phyloP scores from a whole-genome alignment of 1,140 invertebrate genomes.

The Caenorhabditis latens region DNA sequence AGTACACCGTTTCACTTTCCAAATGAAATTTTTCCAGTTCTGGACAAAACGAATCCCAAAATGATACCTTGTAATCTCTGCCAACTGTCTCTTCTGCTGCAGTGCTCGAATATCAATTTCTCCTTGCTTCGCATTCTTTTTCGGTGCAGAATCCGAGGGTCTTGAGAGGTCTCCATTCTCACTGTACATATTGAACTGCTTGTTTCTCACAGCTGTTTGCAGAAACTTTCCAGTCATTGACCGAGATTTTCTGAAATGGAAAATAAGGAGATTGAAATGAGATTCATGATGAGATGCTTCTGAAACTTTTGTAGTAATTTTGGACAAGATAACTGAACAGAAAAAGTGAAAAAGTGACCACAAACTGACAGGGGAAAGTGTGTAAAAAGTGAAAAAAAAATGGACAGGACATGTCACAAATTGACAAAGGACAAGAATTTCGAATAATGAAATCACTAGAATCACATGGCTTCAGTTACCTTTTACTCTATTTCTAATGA shows the following conservation, averaged over 20 bases:
- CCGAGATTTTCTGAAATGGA: slow-evolving; percentile 64
- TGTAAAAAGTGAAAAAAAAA: slow-evolving; percentile 16
- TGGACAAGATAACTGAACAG: neutral
- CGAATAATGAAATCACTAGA: neutral
- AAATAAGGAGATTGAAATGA: neutral
- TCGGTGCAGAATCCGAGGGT: slow-evolving; percentile 75
- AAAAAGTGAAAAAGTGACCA: slow-evolving; percentile 25
- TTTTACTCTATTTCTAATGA: neutral
- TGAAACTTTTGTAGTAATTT: neutral
- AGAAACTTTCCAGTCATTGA: slow-evolving; percentile 60
- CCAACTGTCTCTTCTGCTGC: slow-evolving; percentile 97
- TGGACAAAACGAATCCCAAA: neutral
- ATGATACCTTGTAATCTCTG: slow-evolving; percentile 88
- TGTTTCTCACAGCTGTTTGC: slow-evolving; percentile 61
- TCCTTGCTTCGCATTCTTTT: slow-evolving; percentile 75
- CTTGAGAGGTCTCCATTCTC: slow-evolving; percentile 74
- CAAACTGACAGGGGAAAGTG: slow-evolving; percentile 5
- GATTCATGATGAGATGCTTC: neutral
- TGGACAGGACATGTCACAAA: slow-evolving; percentile 21
- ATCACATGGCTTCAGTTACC: neutral
- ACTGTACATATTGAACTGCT: slow-evolving; percentile 70
- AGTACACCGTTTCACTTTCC: no score
- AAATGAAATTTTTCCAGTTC: no score
- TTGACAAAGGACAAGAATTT: neutral
- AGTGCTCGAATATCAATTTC: slow-evolving; percentile 91